These are phyloP conservation scores for Gadopsis bispinosus DNA, from an alignment of 2,797 vertebrate species.

Conservation along the genomic window DNA sequence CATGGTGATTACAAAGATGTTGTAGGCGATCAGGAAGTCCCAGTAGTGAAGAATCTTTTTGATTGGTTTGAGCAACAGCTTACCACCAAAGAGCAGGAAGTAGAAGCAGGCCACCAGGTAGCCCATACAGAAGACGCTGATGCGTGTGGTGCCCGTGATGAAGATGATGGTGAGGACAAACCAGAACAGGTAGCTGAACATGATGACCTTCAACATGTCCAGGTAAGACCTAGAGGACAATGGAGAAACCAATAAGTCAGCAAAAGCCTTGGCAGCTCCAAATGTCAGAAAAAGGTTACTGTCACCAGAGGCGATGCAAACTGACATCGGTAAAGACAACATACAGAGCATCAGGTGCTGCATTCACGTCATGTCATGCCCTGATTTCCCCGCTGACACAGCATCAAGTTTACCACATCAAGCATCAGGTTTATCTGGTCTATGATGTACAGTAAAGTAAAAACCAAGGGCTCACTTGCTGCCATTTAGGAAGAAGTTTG, in stretches of 20 bases:
- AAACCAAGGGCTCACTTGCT: no score
- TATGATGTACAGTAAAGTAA: background rate
- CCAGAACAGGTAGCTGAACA: conserved; percentile 99
- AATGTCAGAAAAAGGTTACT: background rate
- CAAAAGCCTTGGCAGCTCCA: background rate
- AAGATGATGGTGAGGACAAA: conserved; percentile 99
- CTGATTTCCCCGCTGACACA: background rate
- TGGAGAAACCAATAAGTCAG: background rate
- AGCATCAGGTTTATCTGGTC: background rate
- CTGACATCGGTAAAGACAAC: background rate
- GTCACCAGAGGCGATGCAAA: background rate
- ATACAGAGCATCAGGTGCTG: background rate
- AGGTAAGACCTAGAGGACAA: conserved; percentile 91
- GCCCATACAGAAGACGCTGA: conserved; percentile 99
- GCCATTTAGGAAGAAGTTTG: no score
- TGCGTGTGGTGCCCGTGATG: conserved; percentile 97
- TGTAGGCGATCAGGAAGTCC: conserved; percentile 99
- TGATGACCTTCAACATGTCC: conserved; percentile 98
- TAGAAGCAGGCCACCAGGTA: conserved; percentile 99
- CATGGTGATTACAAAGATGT: conserved; percentile 98
- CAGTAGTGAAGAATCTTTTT: conserved; percentile 96
- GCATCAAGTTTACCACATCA: background rate
- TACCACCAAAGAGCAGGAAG: conserved; percentile 96
- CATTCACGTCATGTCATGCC: background rate
- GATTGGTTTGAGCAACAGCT: conserved; percentile 95